Evolutionary conservation across 64 coral and sea anemone genomes (phyloP), one percentile per base, ranked within the genome.

Genomic region (Dendrophyllia cribrosa): DNA sequence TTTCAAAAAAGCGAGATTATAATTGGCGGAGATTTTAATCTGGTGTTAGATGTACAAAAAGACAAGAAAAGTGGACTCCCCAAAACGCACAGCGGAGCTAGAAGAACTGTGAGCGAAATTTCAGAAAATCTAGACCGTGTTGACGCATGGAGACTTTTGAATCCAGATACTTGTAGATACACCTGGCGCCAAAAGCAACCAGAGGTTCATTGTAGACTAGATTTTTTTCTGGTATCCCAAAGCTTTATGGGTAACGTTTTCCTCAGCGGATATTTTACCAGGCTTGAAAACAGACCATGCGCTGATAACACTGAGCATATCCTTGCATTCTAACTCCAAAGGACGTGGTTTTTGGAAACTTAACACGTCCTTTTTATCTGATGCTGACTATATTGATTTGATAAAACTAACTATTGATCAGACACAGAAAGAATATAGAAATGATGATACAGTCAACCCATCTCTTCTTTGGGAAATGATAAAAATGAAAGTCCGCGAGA

Each of bases 1-100:
- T 86, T 86, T 53, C n/a, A 86, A 70, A 70, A 69, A 7, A 16
- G 70, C 48, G 56, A 86, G 16, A 66, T 86, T 48, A 48, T 86
- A 15, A 45, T 20, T 14, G 82, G 11, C 50, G 62, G 63, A 86
- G 64, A 86, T 66, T 86, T 86, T 48, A 86, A 86, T 70, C 14
- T 68, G 52, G 82, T 86, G 63, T 51, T 23, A 55, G 52, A 55
- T 55, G 52, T 55, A 55, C 52, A 55, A 55, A 55, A 8, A 55
- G 52, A 55, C 52, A 55, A 55, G 52, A 55, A 55, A 55, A 3
- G 52, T 55, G 52, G 52, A 6, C 52, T 55, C 3, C 52, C 52
- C 52, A 55, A 1, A 55, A 55, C 52, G 52, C 52, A 55, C 11
- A 55, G 11, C 52, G 52, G 6, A 55, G 52, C 52, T 50, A 67